phyloP scores from a whole-genome alignment of 2,888 invertebrate genomes.

The Celastrina argiolus region DNA sequence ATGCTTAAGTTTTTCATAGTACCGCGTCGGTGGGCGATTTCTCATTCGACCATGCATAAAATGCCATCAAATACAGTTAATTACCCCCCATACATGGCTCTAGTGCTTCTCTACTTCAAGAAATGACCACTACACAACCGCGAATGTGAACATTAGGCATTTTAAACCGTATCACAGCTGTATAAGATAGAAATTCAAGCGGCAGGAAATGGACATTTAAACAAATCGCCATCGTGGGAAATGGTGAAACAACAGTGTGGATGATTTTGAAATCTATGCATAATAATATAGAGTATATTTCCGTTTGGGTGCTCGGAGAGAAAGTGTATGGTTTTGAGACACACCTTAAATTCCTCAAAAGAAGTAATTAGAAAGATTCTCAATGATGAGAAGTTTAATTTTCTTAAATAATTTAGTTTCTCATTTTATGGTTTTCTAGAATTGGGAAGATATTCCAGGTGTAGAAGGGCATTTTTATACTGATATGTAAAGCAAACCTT shows the following conservation, averaged over 20 bases:
- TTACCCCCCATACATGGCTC: conserved; percentile 68
- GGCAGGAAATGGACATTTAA: not conserved
- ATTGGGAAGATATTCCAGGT: not conserved
- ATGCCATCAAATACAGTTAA: conserved; percentile 66
- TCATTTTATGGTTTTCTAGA: not conserved
- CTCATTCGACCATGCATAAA: conserved; percentile 68
- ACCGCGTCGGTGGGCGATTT: conserved; percentile 64
- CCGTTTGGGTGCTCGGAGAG: not conserved
- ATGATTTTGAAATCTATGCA: conserved; percentile 4
- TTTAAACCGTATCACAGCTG: conserved; percentile 33
- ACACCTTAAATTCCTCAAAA: conserved; percentile 12
- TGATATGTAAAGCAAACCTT: too few species aligned
- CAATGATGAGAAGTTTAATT: not conserved
- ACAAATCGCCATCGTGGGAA: conserved; percentile 67
- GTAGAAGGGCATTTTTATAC: too few species aligned
- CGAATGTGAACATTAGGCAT: conserved; percentile 28
- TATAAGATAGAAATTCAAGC: conserved; percentile 6
- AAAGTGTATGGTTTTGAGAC: conserved; percentile 14
- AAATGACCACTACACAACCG: conserved; percentile 48
- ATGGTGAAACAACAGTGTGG: conserved; percentile 35
- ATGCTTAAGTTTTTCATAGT: conserved; percentile 63
- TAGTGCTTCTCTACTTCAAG: conserved; percentile 56
- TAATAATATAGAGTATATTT: conserved; percentile 17
- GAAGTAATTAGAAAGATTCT: conserved; percentile 12
- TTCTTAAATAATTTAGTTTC: not conserved